phyloP scores from a whole-genome alignment of 2,113 vertebrate species.

The Trinectes maculatus region DNA sequence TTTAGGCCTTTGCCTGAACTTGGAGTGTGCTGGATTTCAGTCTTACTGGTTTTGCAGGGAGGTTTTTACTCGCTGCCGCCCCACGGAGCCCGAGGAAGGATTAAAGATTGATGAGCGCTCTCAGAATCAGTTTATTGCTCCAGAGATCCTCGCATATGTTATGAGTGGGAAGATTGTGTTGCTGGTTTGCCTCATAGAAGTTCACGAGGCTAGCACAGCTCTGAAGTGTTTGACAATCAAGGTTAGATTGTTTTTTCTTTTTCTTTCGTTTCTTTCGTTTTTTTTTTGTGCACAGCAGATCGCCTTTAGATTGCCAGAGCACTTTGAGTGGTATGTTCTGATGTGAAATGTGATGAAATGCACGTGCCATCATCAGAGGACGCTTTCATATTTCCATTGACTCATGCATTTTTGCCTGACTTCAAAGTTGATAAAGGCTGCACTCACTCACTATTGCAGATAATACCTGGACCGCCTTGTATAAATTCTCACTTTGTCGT shows the following conservation, averaged over 20 bases:
- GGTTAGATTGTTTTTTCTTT: slow-evolving; percentile 53
- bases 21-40: slow-evolving; percentile 59
- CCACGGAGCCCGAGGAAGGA: slow-evolving; percentile 68
- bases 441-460: slow-evolving; percentile 35
- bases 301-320: slow-evolving; percentile 42
- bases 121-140: slow-evolving; percentile 81
- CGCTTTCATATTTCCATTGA: slow-evolving; percentile 48
- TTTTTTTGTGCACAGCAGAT: slow-evolving; percentile 36
- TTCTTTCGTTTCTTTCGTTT: background rate
- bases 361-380: slow-evolving; percentile 43
- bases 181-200: slow-evolving; percentile 72
- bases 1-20: slow-evolving; percentile 71
- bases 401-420: slow-evolving; percentile 49
- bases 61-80: slow-evolving; percentile 67
- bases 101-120: slow-evolving; percentile 81
- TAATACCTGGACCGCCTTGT: slow-evolving; percentile 56
- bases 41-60: slow-evolving; percentile 63
- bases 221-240: slow-evolving; percentile 74
- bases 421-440: slow-evolving; percentile 61
- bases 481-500: slow-evolving; percentile 52
- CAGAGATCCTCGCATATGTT: slow-evolving; percentile 74
- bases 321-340: slow-evolving; percentile 46
- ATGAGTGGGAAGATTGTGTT: slow-evolving; percentile 75
- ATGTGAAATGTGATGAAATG: slow-evolving; percentile 68
- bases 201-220: slow-evolving; percentile 54